Evolutionary conservation across 2,888 invertebrate species (phyloP).

Genomic region (Trachelus tabidus): DNA sequence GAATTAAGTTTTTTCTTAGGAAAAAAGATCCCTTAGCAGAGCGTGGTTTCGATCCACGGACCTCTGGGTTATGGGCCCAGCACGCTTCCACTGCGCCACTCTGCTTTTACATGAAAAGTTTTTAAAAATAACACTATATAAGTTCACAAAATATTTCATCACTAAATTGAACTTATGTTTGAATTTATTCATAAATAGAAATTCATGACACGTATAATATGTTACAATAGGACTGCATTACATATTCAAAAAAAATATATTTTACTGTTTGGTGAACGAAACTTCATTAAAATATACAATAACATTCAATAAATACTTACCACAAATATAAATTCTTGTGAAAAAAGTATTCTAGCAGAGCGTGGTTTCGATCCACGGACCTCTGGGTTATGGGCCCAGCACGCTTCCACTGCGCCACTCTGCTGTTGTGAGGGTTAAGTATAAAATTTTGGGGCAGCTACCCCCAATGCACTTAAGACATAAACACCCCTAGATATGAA

Average conservation of each 20-base stretch:
- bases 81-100: conserved; percentile 64
- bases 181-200: neutral
- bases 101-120: conserved; percentile 35
- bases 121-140: neutral
- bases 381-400: conserved; percentile 63
- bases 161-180: neutral
- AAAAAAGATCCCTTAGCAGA: conserved; percentile 46
- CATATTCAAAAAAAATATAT: neutral
- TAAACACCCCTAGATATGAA: neutral
- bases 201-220: neutral
- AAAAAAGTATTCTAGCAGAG: conserved; percentile 46
- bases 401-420: conserved; percentile 63
- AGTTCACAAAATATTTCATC: neutral
- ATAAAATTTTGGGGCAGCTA: too few species aligned
- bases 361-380: conserved; percentile 61
- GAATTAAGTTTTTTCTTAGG: neutral
- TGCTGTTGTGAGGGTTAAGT: conserved; percentile 31
- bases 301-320: neutral
- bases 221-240: neutral
- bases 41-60: conserved; percentile 61
- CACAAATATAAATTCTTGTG: neutral
- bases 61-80: conserved; percentile 63
- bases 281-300: neutral
- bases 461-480: too few species aligned
- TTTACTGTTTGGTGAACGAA: neutral